phyloP scores from a whole-genome alignment of 2,888 invertebrate species.

The Ganaspis brasiliensis region DNA sequence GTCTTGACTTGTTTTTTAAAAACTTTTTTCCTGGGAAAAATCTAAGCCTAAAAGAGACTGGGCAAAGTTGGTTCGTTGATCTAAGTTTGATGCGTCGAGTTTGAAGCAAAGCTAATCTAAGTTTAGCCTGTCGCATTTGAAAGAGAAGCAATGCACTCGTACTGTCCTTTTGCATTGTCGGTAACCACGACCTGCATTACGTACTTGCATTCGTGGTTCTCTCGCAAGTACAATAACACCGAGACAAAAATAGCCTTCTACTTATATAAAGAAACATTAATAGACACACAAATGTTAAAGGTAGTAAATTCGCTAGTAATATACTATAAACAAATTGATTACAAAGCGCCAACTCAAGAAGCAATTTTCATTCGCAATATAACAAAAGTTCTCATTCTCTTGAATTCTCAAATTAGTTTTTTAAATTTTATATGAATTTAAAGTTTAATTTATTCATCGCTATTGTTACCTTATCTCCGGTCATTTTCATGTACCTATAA shows the following conservation, averaged over 20 bases:
- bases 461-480: too few species aligned
- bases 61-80: conserved; percentile 62
- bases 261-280: not conserved
- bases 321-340: not conserved
- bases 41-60: too few species aligned
- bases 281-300: conserved; percentile 39
- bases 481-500: too few species aligned
- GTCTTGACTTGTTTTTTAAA: too few species aligned
- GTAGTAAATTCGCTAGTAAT: not conserved
- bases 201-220: conserved; percentile 58
- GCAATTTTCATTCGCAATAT: too few species aligned
- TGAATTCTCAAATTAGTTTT: too few species aligned
- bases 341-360: too few species aligned
- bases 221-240: conserved; percentile 62
- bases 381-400: too few species aligned
- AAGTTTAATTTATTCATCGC: too few species aligned
- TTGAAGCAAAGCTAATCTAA: conserved; percentile 49
- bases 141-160: conserved; percentile 49
- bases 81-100: conserved; percentile 61
- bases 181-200: conserved; percentile 76
- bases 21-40: too few species aligned
- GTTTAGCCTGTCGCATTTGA: conserved; percentile 46
- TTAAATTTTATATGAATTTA: too few species aligned
- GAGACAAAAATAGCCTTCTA: conserved; percentile 67
- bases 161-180: conserved; percentile 65